Percentiles rank a stretch among this genome's conserved stretches.
Conservation (phyloP, 1,140 invertebrate species). For the Limonius californicus region DNA sequence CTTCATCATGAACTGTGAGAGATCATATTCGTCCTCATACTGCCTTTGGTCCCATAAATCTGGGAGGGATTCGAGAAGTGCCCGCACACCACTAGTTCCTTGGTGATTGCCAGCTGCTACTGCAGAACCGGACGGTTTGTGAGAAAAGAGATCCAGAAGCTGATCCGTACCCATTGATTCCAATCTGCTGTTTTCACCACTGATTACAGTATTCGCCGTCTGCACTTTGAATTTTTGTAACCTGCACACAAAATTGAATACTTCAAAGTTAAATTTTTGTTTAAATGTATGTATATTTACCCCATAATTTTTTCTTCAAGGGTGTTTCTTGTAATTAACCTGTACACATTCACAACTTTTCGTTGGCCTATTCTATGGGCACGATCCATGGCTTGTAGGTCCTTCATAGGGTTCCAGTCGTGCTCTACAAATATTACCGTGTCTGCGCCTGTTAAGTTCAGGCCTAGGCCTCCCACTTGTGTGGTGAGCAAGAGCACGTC, state of each 20-base stretch:
- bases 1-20: slow-evolving; percentile 63
- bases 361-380: slow-evolving; percentile 99
- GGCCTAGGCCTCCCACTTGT: slow-evolving; percentile 93
- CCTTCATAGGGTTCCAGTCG: slow-evolving; percentile 99
- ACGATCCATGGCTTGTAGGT: slow-evolving; percentile 98
- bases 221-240: slow-evolving; percentile 95
- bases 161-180: slow-evolving; percentile 95
- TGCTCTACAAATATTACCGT: slow-evolving; percentile 99
- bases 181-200: slow-evolving; percentile 86
- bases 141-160: slow-evolving; percentile 80
- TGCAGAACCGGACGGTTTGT: slow-evolving; percentile 33
- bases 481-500: slow-evolving; percentile 95
- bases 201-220: slow-evolving; percentile 95
- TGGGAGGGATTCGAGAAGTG: slow-evolving; percentile 80
- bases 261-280: too few species aligned
- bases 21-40: slow-evolving; percentile 93
- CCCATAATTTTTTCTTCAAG: slow-evolving; percentile 99
- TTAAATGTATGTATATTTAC: too few species aligned
- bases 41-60: slow-evolving; percentile 94
- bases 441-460: slow-evolving; percentile 97
- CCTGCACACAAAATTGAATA: too few species aligned
- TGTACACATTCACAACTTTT: slow-evolving; percentile 97
- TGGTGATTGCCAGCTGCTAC: slow-evolving; percentile 8
- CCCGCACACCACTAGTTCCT: slow-evolving; percentile 49
- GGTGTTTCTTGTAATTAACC: slow-evolving; percentile 91